phyloP scores from a whole-genome alignment of 2,888 invertebrate genomes.

The Epinotia brunnichana region DNA sequence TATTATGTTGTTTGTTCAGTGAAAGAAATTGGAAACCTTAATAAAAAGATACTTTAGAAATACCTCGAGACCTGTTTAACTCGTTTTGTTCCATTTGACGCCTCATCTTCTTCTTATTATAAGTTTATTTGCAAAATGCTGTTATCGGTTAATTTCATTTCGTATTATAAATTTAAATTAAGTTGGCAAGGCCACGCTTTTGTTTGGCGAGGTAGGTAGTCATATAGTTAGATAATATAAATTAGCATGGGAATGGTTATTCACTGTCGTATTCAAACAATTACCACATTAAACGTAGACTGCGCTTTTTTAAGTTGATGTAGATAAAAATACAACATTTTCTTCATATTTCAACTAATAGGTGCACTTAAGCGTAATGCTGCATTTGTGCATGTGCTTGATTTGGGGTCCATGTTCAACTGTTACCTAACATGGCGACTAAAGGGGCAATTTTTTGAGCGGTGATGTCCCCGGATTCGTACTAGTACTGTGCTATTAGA shows the following conservation, averaged over 20 bases:
- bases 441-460: too few species aligned
- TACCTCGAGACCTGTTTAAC: slow-evolving; percentile 65
- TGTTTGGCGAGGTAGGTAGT: slow-evolving; percentile 15
- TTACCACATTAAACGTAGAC: not conserved
- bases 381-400: too few species aligned
- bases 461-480: too few species aligned
- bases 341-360: not conserved
- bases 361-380: not conserved
- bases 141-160: slow-evolving; percentile 34
- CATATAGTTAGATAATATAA: slow-evolving; percentile 28
- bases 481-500: too few species aligned
- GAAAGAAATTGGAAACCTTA: slow-evolving; percentile 69
- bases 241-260: slow-evolving; percentile 25
- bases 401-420: not conserved
- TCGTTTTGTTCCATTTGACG: slow-evolving; percentile 60
- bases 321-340: not conserved
- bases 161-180: slow-evolving; percentile 29
- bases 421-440: too few species aligned
- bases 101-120: slow-evolving; percentile 53
- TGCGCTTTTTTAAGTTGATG: not conserved
- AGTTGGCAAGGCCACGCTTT: slow-evolving; percentile 32
- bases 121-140: slow-evolving; percentile 53
- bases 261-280: slow-evolving; percentile 9
- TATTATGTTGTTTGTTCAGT: slow-evolving; percentile 64
- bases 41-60: slow-evolving; percentile 65